Evolutionary conservation across 1,140 invertebrate species (phyloP).

Genomic region (Euwallacea fornicatus): DNA sequence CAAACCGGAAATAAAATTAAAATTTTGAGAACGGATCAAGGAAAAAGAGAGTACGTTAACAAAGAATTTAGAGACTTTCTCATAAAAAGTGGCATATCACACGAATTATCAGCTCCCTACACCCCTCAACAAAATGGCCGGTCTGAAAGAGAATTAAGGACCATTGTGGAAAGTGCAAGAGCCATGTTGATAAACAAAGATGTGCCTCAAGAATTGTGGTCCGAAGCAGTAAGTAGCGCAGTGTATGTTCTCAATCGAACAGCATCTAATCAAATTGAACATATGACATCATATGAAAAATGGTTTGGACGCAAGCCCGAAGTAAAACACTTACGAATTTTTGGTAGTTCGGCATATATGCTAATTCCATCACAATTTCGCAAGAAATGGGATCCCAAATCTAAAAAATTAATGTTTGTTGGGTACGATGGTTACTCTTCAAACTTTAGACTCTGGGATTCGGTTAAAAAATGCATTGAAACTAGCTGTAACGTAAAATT

Average conservation of each 20-base stretch:
- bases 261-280: constrained; percentile 23
- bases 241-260: constrained; percentile 52
- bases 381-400: constrained; percentile 31
- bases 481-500: constrained; percentile 46
- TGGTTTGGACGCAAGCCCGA: constrained; percentile 41
- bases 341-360: constrained; percentile 45
- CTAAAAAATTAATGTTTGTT: constrained; percentile 37
- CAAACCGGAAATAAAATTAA: constrained; percentile 34
- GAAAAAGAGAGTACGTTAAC: constrained; percentile 45
- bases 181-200: constrained; percentile 51
- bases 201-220: constrained; percentile 53
- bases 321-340: constrained; percentile 40
- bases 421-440: constrained; percentile 28
- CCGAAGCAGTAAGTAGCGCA: constrained; percentile 54
- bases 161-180: constrained; percentile 52
- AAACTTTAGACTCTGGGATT: constrained; percentile 35
- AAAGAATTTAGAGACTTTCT: constrained; percentile 38
- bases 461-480: constrained; percentile 38
- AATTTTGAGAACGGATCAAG: constrained; percentile 33
- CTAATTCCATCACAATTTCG: constrained; percentile 35
- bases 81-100: constrained; percentile 39
- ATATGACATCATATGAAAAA: constrained; percentile 26
- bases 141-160: constrained; percentile 53
- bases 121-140: constrained; percentile 53
- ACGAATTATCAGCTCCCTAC: constrained; percentile 45